Conservation (phyloP, 2,888 invertebrate species). For the Amblyjoppa fuscipennis region DNA sequence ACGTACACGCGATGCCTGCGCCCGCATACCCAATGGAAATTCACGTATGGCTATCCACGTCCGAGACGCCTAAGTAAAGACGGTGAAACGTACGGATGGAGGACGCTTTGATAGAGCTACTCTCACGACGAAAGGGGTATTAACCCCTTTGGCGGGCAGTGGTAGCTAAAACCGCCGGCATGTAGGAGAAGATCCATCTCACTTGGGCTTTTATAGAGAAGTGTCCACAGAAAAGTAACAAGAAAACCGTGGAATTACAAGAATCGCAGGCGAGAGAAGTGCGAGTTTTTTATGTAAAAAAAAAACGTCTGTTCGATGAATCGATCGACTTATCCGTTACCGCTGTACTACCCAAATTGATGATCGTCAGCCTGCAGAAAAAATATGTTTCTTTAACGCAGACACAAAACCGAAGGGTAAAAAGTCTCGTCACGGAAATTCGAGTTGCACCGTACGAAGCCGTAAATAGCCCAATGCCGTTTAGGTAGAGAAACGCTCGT, state of each 20-base stretch:
- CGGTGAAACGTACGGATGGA: slow-evolving; percentile 23
- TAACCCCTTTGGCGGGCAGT: neutral
- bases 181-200: neutral
- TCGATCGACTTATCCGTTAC: neutral
- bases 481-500: neutral
- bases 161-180: neutral
- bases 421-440: neutral
- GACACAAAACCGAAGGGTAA: neutral
- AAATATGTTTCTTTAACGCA: neutral
- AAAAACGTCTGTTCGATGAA: neutral
- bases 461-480: neutral
- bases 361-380: neutral
- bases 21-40: neutral
- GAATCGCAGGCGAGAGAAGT: neutral
- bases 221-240: neutral
- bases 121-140: slow-evolving; percentile 12
- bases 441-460: neutral
- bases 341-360: neutral
- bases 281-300: neutral
- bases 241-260: neutral
- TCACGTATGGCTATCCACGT: slow-evolving; percentile 11
- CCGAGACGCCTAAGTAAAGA: slow-evolving; percentile 33
- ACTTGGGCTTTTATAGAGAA: neutral
- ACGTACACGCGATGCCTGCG: neutral
- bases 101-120: slow-evolving; percentile 22